A percentile compares a stretch with the other conserved stretches of the same genome.
phyloP scores from a whole-genome alignment of 2,797 vertebrate species.

The Chaetophractus vellerosus region DNA sequence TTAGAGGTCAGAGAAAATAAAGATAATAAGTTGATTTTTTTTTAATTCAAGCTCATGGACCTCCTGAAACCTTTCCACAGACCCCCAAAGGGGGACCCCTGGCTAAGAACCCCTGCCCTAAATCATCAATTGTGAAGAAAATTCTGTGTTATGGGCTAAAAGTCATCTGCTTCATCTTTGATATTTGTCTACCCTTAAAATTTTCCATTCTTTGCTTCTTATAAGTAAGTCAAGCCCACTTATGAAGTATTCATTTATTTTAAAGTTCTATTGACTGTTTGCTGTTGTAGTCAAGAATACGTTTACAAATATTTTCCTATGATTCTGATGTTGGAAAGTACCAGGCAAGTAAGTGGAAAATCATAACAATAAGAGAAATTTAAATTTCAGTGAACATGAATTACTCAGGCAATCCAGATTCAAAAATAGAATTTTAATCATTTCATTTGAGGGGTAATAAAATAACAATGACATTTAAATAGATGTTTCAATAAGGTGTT shows the following conservation, averaged over 20 bases:
- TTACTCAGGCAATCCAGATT: slow-evolving; percentile 1
- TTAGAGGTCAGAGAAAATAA: no score
- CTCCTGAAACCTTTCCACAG: no score
- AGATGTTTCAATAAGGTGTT: slow-evolving; percentile 9
- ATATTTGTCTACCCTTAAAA: not conserved
- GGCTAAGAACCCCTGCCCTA: not conserved
- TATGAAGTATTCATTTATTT: slow-evolving; percentile 22
- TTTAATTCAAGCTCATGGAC: no score
- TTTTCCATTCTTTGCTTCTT: not conserved
- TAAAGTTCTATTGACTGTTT: slow-evolving; percentile 1
- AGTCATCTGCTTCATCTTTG: not conserved
- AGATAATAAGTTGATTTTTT: no score
- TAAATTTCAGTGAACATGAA: not conserved
- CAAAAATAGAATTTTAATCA: slow-evolving; percentile 66
- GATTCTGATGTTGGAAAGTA: slow-evolving; percentile 40
- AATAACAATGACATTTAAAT: slow-evolving; percentile 49
- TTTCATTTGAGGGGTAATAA: slow-evolving; percentile 61
- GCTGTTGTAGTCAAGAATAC: not conserved
- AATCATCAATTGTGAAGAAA: not conserved
- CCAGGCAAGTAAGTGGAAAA: slow-evolving; percentile 57
- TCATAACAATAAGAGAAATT: slow-evolving; percentile 12
- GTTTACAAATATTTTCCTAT: not conserved
- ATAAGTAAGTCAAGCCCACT: not conserved
- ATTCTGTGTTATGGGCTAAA: slow-evolving; percentile 10
- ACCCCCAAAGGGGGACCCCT: no score